Conservation (phyloP, 2,113 vertebrate species). For the Sturnira hondurensis region DNA sequence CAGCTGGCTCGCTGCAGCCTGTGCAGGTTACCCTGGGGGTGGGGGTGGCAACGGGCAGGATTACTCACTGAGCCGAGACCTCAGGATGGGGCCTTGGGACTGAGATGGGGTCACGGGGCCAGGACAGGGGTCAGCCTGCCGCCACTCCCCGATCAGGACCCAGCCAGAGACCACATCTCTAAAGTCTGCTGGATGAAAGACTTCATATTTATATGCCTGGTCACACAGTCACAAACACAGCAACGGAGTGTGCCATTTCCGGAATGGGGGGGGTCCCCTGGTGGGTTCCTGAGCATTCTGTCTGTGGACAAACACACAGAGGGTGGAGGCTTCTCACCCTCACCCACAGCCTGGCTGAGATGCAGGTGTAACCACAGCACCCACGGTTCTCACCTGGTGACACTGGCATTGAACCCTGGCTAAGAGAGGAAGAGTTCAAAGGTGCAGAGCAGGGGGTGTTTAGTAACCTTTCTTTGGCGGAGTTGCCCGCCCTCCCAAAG, state of each 20-base stretch:
- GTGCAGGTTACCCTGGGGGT: neutral
- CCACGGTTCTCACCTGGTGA: accelerated
- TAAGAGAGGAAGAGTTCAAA: neutral
- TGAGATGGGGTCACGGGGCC: neutral
- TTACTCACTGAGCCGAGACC: constrained; percentile 57
- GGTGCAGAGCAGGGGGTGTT: accelerated
- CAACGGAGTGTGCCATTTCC: accelerated
- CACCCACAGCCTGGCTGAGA: neutral
- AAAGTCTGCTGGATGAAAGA: neutral
- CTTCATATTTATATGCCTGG: accelerated
- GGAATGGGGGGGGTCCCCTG: accelerated
- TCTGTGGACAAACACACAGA: accelerated
- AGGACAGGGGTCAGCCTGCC: neutral
- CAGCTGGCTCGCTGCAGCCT: constrained; percentile 65
- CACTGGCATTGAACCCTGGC: neutral
- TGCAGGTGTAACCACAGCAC: too few relatives aligned
- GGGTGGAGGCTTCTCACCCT: too few relatives aligned
- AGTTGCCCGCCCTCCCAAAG: too few relatives aligned
- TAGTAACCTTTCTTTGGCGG: neutral
- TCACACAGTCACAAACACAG: neutral
- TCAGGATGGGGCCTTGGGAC: accelerated
- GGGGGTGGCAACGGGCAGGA: constrained; percentile 46
- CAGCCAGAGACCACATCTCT: neutral
- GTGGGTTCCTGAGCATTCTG: neutral
- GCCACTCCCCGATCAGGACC: neutral